Percentiles rank a stretch among this genome's conserved stretches.
Conservation (phyloP, 2,113 vertebrate species). For the Oxyruncus cristatus region DNA sequence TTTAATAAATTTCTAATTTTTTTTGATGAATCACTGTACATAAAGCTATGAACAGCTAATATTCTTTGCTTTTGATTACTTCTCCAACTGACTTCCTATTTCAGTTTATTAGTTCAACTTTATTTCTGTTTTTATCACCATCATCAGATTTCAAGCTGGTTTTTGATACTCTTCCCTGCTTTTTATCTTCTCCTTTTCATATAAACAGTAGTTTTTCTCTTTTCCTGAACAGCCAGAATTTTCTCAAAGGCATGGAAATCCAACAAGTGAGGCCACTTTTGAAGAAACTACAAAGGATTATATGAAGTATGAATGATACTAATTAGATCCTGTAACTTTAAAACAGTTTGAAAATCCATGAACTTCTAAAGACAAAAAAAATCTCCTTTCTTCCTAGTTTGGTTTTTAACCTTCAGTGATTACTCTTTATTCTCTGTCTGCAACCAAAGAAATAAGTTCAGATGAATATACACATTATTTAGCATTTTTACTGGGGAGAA, state of each 20-base stretch:
- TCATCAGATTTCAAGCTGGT: not conserved
- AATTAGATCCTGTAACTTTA: conserved; percentile 49
- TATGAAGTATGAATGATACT: conserved; percentile 41
- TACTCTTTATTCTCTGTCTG: conserved; percentile 23
- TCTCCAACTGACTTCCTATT: not conserved
- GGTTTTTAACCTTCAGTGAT: conserved; percentile 39
- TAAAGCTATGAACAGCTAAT: not conserved
- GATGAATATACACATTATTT: not conserved
- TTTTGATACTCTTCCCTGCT: not conserved
- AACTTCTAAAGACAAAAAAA: conserved; percentile 30
- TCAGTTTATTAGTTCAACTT: conserved; percentile 23
- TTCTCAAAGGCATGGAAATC: conserved; percentile 48
- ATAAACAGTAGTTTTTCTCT: not conserved
- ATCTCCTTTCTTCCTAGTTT: conserved; percentile 26
- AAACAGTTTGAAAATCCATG: not conserved
- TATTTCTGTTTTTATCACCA: conserved; percentile 27
- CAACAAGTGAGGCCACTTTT: not conserved
- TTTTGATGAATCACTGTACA: not conserved
- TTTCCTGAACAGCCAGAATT: not conserved
- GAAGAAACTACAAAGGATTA: conserved; percentile 55
- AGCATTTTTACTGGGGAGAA: conserved; percentile 20
- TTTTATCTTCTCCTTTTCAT: conserved; percentile 12
- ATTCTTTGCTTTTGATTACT: conserved; percentile 21
- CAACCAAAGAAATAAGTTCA: conserved; percentile 14
- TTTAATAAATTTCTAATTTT: not conserved